Evolutionary conservation across 2,888 invertebrate species (phyloP), one percentile per base, ranked within the genome.

Genomic region (Laspeyria flexula): DNA sequence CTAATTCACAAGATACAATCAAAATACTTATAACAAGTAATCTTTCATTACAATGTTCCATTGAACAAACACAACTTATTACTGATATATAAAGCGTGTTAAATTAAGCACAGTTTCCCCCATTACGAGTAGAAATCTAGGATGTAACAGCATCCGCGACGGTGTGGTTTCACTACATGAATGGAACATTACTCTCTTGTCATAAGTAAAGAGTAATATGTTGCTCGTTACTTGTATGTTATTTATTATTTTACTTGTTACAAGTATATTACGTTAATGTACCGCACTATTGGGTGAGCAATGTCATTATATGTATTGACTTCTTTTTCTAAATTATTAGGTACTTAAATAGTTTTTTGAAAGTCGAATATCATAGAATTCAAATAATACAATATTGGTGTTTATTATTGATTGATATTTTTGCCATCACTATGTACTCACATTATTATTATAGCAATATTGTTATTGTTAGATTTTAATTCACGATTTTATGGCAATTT

Each of bases 41-140:
- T 4, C 1, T 38, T 16, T 4, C 11, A 11, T 11, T 11, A 15
- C 21, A 43, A 43, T 15, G 21, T 43, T 40, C 10, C 30, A 15
- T 18, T 9, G 11, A 23, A 4, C 2, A 30, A 34, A 44, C 38
- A 41, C 37, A 34, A 42, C 38, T 9, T 35, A 59, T 38, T 15
- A 50, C 33, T 31, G 11, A 30, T 13, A 43, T 53, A 55, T 48
- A 55, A 50, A 54, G 47, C 45, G 50, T 42, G 49, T 46, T 45
- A 55, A 51, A 62, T 62, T 69, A 60, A 65, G 55, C 44, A 45
- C 43, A 55, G 53, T 72, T 70, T 66, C 65, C 72, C 55, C 60
- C 57, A 61, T 73, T 71, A 45, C 38, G 27, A 46, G 16, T 52
- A 72, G 73, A 74, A 74, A 74, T 62, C 73, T 74, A 62, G 66